A percentile compares a stretch with the other conserved stretches of the same genome.
Evolutionary conservation across 2,113 vertebrate genomes (phyloP).

Genomic region (Apus apus): DNA sequence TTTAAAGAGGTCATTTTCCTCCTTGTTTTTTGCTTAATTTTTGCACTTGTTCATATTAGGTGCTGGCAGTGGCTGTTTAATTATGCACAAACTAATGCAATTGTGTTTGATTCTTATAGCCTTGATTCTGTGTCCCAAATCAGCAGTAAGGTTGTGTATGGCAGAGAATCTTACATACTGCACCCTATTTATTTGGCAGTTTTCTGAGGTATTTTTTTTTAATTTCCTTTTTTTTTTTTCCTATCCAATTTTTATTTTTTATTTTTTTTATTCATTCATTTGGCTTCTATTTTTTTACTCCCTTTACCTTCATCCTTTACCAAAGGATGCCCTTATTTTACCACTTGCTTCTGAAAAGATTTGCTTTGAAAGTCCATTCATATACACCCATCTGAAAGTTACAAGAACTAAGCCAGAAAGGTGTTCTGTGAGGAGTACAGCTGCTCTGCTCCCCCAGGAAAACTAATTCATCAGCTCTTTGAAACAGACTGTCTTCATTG

Average conservation of each 20-base stretch:
- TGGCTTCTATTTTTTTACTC: neutral
- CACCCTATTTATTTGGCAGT: neutral
- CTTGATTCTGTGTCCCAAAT: neutral
- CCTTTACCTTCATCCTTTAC: neutral
- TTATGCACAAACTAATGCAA: conserved; percentile 36
- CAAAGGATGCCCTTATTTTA: neutral
- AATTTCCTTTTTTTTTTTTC: neutral
- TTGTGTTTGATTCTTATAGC: neutral
- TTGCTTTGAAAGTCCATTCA: neutral
- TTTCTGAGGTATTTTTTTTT: neutral
- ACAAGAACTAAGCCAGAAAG: conserved; percentile 41
- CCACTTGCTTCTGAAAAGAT: neutral
- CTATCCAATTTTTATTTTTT: neutral
- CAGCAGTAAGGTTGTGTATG: neutral
- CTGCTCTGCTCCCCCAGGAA: conserved; percentile 44
- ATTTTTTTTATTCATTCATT: neutral
- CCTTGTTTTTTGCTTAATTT: neutral
- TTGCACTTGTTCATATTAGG: neutral
- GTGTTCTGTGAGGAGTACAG: conserved; percentile 25
- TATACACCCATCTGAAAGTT: neutral
- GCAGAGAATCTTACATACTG: neutral
- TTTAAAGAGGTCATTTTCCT: neutral
- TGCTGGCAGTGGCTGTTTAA: conserved; percentile 31
- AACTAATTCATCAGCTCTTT: conserved; percentile 50
- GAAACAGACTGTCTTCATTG: conserved; percentile 52